A percentile compares a stretch with the other conserved stretches of the same genome.
phyloP scores from a whole-genome alignment of 2,888 invertebrate genomes.

The Trichogramma dendrolimi region DNA sequence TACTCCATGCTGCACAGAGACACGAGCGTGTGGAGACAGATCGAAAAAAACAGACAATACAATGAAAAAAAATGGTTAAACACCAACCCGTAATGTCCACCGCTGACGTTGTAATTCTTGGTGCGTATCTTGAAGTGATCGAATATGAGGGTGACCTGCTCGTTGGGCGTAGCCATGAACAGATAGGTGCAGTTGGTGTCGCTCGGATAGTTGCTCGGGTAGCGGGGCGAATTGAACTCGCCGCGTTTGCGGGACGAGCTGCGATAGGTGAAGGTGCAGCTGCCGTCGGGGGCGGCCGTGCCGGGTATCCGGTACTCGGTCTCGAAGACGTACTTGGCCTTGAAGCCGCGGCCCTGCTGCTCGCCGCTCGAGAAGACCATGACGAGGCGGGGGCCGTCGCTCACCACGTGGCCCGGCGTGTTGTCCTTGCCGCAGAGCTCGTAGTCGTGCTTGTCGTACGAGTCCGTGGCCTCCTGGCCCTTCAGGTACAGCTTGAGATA shows the following conservation, averaged over 20 bases:
- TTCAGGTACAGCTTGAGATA: conserved; percentile 86
- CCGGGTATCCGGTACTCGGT: conserved; percentile 91
- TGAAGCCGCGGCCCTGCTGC: conserved; percentile 84
- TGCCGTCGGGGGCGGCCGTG: conserved; percentile 86
- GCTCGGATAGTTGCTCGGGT: conserved; percentile 95
- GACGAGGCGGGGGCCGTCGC: conserved; percentile 87
- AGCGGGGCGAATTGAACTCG: conserved; percentile 92
- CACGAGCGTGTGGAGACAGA: background rate
- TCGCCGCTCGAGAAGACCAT: conserved; percentile 95
- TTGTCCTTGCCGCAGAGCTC: conserved; percentile 81
- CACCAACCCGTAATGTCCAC: conserved; percentile 69
- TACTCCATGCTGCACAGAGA: conserved; percentile 56
- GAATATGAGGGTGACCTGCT: conserved; percentile 86
- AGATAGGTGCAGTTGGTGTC: conserved; percentile 91
- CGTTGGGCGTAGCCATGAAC: conserved; percentile 80
- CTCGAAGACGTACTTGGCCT: conserved; percentile 65
- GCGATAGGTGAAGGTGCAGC: conserved; percentile 86
- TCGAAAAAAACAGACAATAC: background rate
- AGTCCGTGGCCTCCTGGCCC: conserved; percentile 87
- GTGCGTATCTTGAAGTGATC: conserved; percentile 88
- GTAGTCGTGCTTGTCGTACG: conserved; percentile 89
- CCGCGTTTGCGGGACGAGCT: conserved; percentile 83
- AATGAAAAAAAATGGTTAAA: conserved; percentile 3
- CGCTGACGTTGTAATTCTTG: conserved; percentile 73
- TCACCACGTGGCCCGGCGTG: conserved; percentile 76